These are phyloP conservation scores for Spheniscus mendiculus DNA, from an alignment of 2,113 vertebrate genomes.

Conservation along the genomic window DNA sequence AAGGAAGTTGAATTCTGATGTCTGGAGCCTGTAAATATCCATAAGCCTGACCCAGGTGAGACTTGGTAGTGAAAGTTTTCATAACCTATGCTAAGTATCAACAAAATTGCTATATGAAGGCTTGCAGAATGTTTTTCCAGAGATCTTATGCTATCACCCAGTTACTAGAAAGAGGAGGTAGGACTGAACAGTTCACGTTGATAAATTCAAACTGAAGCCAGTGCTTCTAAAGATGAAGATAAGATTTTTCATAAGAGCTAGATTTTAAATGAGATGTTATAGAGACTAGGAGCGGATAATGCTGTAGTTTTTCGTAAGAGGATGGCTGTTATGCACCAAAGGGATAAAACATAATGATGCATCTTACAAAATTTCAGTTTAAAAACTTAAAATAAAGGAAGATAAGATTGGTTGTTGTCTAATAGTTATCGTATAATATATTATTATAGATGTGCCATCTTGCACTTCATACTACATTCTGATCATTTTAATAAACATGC, in stretches of 20 bases:
- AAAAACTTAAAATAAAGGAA: background rate
- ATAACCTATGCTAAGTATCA: background rate
- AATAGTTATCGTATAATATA: background rate
- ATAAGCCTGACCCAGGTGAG: background rate
- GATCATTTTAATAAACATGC: fast-evolving
- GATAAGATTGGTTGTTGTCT: background rate
- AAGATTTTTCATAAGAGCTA: background rate
- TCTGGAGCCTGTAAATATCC: background rate
- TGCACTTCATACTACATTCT: background rate
- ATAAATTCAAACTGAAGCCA: background rate
- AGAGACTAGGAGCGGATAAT: background rate
- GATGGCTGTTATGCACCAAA: background rate
- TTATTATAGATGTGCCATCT: background rate
- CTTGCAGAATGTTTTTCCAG: background rate
- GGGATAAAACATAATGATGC: background rate
- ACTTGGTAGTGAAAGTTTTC: background rate
- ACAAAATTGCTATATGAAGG: background rate
- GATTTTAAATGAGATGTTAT: background rate
- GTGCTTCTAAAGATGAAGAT: background rate
- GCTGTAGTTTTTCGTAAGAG: background rate
- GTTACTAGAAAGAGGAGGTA: background rate
- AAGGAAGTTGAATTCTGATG: background rate
- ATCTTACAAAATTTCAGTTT: background rate
- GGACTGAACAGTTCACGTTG: background rate
- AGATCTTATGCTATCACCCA: background rate